Percentiles rank a stretch among this genome's conserved stretches.
phyloP scores from a whole-genome alignment of 2,888 invertebrate species.

The Lingula anatina region DNA sequence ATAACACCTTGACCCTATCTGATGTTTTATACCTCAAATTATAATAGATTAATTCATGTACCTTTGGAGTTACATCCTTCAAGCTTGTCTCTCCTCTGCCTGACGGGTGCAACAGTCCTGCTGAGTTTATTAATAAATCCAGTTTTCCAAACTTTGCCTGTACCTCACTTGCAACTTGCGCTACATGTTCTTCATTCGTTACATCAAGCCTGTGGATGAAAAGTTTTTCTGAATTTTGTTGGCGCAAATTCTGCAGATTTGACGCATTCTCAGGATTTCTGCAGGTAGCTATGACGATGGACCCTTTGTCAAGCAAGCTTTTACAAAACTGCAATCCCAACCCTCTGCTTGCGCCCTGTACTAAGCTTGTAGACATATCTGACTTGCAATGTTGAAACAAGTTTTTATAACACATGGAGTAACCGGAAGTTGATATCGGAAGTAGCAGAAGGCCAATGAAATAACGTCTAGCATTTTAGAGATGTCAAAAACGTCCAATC shows the following conservation, averaged over 20 bases:
- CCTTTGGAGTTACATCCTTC: constrained; percentile 24
- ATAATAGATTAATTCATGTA: constrained; percentile 9
- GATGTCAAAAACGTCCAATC: constrained; percentile 2
- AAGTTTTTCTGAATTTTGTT: constrained; percentile 11
- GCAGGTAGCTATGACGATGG: constrained; percentile 30
- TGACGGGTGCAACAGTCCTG: constrained; percentile 32
- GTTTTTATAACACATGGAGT: too few relatives aligned
- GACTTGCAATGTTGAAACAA: too few relatives aligned
- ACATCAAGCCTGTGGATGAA: constrained; percentile 23
- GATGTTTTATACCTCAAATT: background rate
- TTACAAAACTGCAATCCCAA: constrained; percentile 36
- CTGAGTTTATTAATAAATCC: constrained; percentile 35
- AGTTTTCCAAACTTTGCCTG: constrained; percentile 20
- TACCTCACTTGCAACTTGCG: constrained; percentile 15
- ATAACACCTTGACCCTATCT: too few relatives aligned
- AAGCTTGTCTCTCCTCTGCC: constrained; percentile 35
- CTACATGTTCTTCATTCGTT: constrained; percentile 20
- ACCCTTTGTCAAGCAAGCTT: constrained; percentile 16
- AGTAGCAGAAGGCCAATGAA: too few relatives aligned
- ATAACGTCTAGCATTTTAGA: too few relatives aligned
- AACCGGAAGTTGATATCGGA: too few relatives aligned
- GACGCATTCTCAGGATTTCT: constrained; percentile 18
- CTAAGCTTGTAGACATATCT: too few relatives aligned
- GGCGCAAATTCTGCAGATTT: constrained; percentile 17
- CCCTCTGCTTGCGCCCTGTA: constrained; percentile 33